A percentile compares a stretch with the other conserved stretches of the same genome.
Evolutionary conservation across 2,113 vertebrate species (phyloP).

Genomic region (Brachyistius frenatus): DNA sequence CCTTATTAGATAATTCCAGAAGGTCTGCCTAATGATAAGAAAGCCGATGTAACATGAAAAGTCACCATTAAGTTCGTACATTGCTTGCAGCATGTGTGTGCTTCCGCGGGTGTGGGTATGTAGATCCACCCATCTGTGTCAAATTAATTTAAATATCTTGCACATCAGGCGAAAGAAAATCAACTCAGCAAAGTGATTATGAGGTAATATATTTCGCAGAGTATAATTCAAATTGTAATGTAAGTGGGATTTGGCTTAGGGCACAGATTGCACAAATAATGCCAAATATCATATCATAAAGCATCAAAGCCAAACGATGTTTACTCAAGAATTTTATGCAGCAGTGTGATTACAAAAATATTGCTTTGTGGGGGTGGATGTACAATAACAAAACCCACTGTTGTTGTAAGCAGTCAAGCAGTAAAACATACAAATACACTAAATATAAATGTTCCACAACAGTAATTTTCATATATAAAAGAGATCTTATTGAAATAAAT

Average conservation of each 20-base stretch:
- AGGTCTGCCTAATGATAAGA: constrained; percentile 57
- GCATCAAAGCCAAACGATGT: constrained; percentile 32
- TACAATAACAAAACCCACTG: constrained; percentile 60
- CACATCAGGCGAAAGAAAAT: constrained; percentile 29
- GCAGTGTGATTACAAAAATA: constrained; percentile 43
- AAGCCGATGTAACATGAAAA: constrained; percentile 59
- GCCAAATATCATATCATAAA: constrained; percentile 42
- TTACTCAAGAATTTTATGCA: constrained; percentile 58
- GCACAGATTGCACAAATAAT: constrained; percentile 10
- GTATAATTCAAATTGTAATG: neutral
- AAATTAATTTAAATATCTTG: constrained; percentile 51
- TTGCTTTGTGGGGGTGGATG: constrained; percentile 64
- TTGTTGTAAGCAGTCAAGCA: constrained; percentile 48
- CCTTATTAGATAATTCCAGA: constrained; percentile 66
- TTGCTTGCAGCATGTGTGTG: constrained; percentile 11
- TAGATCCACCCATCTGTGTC: constrained; percentile 60
- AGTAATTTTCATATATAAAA: constrained; percentile 19
- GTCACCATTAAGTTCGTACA: constrained; percentile 52
- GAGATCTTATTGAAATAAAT: constrained; percentile 33
- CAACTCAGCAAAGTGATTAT: constrained; percentile 36
- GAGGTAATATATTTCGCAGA: constrained; percentile 12
- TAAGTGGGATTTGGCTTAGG: constrained; percentile 36
- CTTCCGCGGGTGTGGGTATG: constrained; percentile 26
- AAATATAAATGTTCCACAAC: constrained; percentile 27
- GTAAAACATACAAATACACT: constrained; percentile 21